phyloP scores from a whole-genome alignment of 2,888 invertebrate genomes.

The Polydrusus pterygomalis region DNA sequence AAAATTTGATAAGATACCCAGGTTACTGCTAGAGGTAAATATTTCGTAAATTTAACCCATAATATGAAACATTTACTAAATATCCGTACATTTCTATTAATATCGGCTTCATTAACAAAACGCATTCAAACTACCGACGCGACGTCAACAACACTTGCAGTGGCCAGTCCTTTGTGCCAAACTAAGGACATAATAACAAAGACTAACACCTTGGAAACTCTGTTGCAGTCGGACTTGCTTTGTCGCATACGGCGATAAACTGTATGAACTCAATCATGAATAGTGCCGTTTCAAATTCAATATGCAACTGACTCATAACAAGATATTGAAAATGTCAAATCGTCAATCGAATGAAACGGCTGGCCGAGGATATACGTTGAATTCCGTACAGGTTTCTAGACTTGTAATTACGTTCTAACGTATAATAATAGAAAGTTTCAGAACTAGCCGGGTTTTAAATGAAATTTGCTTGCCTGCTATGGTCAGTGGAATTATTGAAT shows the following conservation, averaged over 20 bases:
- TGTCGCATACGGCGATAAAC: constrained; percentile 17
- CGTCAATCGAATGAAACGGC: constrained; percentile 56
- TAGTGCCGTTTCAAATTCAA: constrained; percentile 55
- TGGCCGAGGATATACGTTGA: constrained; percentile 41
- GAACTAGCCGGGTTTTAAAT: constrained; percentile 52
- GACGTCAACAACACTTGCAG: constrained; percentile 21
- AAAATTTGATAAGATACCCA: too few species aligned
- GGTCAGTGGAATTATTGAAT: constrained; percentile 53
- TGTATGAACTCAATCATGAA: constrained; percentile 42
- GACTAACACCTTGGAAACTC: constrained; percentile 42
- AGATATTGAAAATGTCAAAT: constrained; percentile 66
- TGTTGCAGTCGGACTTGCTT: constrained; percentile 41
- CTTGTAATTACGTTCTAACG: constrained; percentile 55
- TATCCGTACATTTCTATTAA: neutral
- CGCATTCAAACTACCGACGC: neutral
- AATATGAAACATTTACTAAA: too few species aligned
- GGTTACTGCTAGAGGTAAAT: too few species aligned
- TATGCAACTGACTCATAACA: constrained; percentile 65
- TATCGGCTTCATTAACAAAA: neutral
- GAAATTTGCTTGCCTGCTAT: constrained; percentile 50
- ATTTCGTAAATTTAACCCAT: too few species aligned
- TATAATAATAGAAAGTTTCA: constrained; percentile 55
- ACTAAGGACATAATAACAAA: constrained; percentile 25
- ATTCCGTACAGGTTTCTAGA: constrained; percentile 54
- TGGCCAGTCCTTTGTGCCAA: constrained; percentile 30